Conservation (phyloP, 2,113 vertebrate genomes). For the Anolis carolinensis region DNA sequence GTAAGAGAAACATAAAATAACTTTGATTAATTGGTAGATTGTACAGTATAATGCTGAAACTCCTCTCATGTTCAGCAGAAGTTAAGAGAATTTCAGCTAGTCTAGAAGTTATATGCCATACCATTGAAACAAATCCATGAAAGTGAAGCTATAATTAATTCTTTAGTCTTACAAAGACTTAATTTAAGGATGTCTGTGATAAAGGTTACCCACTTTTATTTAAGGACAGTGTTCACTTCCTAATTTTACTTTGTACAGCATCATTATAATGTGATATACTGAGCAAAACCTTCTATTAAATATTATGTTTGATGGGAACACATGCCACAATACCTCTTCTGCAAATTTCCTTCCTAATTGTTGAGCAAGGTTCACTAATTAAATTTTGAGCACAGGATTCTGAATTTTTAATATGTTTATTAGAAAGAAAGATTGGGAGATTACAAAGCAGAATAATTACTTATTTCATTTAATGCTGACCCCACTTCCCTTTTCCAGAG, state of each 20-base stretch:
- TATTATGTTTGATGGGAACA: constrained; percentile 49
- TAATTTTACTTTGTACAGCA: constrained; percentile 47
- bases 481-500: not conserved
- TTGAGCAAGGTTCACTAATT: constrained; percentile 55
- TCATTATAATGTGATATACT: constrained; percentile 16
- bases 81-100: not conserved
- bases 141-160: constrained; percentile 55
- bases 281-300: constrained; percentile 34
- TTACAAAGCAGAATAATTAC: not conserved
- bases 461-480: constrained; percentile 25
- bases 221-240: constrained; percentile 53
- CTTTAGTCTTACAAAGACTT: constrained; percentile 6
- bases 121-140: constrained; percentile 33
- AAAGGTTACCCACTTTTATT: constrained; percentile 54
- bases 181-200: constrained; percentile 49
- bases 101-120: constrained; percentile 26
- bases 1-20: not conserved
- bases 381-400: constrained; percentile 44
- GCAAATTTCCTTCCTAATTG: constrained; percentile 46
- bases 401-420: constrained; percentile 50
- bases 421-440: constrained; percentile 23
- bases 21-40: not conserved
- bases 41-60: not conserved
- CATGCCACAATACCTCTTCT: constrained; percentile 27
- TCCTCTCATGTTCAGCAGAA: not conserved